phyloP scores from a whole-genome alignment of 2,888 invertebrate species.

The Pristionchus mayeri region DNA sequence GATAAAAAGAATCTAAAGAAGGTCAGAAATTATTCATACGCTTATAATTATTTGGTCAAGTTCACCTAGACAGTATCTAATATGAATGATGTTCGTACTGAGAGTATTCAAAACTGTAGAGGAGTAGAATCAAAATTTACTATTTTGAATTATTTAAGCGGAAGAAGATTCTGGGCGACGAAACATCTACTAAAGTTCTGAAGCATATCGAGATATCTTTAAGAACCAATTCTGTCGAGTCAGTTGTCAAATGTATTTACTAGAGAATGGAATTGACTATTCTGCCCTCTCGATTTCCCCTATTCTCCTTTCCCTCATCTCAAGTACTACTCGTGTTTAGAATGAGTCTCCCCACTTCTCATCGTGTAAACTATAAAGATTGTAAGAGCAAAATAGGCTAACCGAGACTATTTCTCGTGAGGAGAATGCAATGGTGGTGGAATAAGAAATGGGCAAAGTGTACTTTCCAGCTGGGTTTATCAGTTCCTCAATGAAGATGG shows the following conservation, averaged over 20 bases:
- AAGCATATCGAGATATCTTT: constrained; percentile 98
- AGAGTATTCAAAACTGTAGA: too few relatives aligned
- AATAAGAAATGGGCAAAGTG: neutral
- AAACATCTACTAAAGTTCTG: constrained; percentile 97
- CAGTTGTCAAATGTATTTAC: constrained; percentile 78
- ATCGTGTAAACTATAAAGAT: neutral
- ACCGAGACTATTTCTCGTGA: neutral
- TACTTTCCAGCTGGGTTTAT: constrained; percentile 91
- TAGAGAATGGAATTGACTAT: neutral
- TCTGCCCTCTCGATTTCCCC: neutral
- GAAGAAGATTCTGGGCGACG: constrained; percentile 78
- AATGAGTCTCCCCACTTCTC: neutral
- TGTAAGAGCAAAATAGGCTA: neutral
- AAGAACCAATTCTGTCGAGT: constrained; percentile 99
- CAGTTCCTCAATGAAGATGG: constrained; percentile 97
- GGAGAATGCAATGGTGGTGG: too few relatives aligned
- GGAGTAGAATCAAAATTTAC: too few relatives aligned
- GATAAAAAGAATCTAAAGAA: constrained; percentile 82
- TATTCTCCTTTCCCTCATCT: neutral
- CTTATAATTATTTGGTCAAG: neutral
- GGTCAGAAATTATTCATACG: neutral
- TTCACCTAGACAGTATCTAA: neutral
- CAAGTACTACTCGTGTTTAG: constrained; percentile 21
- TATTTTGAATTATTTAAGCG: constrained; percentile 73
- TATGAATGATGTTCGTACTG: too few relatives aligned